Conservation (phyloP, 2,113 vertebrate species). For the Sander lucioperca region DNA sequence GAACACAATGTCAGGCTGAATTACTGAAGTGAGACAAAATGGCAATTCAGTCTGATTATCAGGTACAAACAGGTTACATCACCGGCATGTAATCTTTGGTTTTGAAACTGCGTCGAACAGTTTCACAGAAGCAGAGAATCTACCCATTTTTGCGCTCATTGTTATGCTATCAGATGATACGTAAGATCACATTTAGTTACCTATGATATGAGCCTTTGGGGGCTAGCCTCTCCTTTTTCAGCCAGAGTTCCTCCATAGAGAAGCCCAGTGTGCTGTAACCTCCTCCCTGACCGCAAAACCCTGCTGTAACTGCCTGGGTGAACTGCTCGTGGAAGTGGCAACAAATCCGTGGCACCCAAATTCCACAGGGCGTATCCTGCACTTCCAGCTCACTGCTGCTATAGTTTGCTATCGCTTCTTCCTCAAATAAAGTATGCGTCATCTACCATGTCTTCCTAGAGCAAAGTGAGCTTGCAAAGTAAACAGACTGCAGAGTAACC, state of each 20-base stretch:
- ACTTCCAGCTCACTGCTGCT: slow-evolving; percentile 43
- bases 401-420: slow-evolving; percentile 32
- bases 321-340: slow-evolving; percentile 67
- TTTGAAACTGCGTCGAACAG: neutral
- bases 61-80: neutral
- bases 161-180: neutral
- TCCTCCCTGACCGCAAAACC: slow-evolving; percentile 73
- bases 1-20: neutral
- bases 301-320: slow-evolving; percentile 51
- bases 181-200: neutral
- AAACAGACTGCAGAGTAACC: slow-evolving; percentile 39
- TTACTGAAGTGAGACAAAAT: neutral
- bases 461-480: slow-evolving; percentile 41
- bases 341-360: slow-evolving; percentile 64
- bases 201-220: neutral
- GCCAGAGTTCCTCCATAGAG: slow-evolving; percentile 31
- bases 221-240: slow-evolving; percentile 16
- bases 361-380: slow-evolving; percentile 68
- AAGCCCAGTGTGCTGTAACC: slow-evolving; percentile 51
- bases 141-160: neutral
- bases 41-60: neutral
- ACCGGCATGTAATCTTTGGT: neutral
- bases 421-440: slow-evolving; percentile 1
- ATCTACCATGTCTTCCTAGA: slow-evolving; percentile 21
- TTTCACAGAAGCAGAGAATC: neutral